Evolutionary conservation across 2,113 vertebrate species (phyloP), one percentile per base, ranked within the genome.

Genomic region (Peromyscus maniculatus): DNA sequence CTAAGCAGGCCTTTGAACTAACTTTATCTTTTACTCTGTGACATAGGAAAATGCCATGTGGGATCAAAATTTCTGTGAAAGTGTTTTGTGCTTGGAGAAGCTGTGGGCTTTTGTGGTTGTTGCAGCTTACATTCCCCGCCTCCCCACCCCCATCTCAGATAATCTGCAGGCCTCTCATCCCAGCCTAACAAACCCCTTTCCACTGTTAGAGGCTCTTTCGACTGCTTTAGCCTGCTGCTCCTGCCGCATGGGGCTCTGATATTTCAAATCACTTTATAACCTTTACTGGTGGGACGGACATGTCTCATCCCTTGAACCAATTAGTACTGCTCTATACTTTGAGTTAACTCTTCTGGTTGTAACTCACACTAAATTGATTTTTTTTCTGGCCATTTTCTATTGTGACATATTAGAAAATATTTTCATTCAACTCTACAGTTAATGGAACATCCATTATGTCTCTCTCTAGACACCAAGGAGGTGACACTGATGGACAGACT

Each of bases 11-110:
- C 5, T 93, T 36, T 5, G n/a, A 72, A 87, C 55, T 91, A 72
- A 66, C 43, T 80, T 67, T 52, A 43, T 36, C 91, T 86, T 97
- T 90, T 24, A 86, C 84, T 91, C 49, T 94, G 11, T 86, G 57
- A 91, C 84, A 52, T 72, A 49, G 39, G 5, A 1, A 22, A 80
- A 86, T 66, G 24, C 3, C 59, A 69, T 33, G 5, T 52, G n/a
- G 16, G 24, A 46, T 82, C 55, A 87, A 71, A 55, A 59, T 59
- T 33, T 26, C 57, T 49, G 7, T 69, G 19, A 92, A 93, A 88
- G 31, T 28, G 31, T 21, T 93, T 91, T 36, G 11, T 24, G 10
- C 31, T 67, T 57, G 26, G 66, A 21, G 43, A 95, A 86, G 39
- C 22, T 21, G 19, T 79, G 46, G 8, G 19, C 55, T 91, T 74